These are phyloP conservation scores for Phrynocephalus vlangalii DNA, from an alignment of 2,797 vertebrate genomes.

Conservation along the genomic window DNA sequence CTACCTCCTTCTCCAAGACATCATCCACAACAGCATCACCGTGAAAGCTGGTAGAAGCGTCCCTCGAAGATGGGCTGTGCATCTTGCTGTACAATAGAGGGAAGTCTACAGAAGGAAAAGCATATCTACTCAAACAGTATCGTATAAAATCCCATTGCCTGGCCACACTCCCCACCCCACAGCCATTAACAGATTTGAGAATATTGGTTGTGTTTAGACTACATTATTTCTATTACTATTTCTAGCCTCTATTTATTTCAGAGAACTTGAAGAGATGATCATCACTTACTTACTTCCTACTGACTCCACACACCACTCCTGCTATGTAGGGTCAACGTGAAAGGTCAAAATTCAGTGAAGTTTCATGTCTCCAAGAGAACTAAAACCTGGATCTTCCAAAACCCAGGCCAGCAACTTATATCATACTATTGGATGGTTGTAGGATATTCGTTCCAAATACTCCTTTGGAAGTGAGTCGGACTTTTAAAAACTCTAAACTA, in stretches of 20 bases:
- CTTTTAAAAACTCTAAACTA: not conserved
- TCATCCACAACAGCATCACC: conserved; percentile 20
- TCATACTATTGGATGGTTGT: not conserved
- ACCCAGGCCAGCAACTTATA: not conserved
- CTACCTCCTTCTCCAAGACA: conserved; percentile 47
- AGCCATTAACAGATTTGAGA: not conserved
- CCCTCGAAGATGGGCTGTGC: conserved; percentile 30
- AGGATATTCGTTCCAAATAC: not conserved
- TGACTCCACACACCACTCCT: not conserved
- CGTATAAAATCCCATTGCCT: not conserved
- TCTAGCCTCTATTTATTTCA: not conserved
- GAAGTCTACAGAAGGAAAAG: conserved; percentile 64
- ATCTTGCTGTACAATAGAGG: conserved; percentile 57
- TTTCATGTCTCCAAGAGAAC: not conserved
- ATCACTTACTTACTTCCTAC: not conserved
- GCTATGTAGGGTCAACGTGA: not conserved
- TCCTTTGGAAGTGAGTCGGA: not conserved
- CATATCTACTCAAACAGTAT: not conserved
- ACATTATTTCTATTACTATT: not conserved
- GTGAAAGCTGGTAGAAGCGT: conserved; percentile 34
- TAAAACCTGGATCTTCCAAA: not conserved
- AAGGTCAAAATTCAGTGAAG: not conserved
- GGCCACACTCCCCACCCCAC: not conserved
- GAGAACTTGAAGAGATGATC: not conserved
- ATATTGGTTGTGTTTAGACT: not conserved